These are phyloP conservation scores for Seriola dumerili DNA, from an alignment of 2,113 vertebrate genomes.

Conservation along the genomic window DNA sequence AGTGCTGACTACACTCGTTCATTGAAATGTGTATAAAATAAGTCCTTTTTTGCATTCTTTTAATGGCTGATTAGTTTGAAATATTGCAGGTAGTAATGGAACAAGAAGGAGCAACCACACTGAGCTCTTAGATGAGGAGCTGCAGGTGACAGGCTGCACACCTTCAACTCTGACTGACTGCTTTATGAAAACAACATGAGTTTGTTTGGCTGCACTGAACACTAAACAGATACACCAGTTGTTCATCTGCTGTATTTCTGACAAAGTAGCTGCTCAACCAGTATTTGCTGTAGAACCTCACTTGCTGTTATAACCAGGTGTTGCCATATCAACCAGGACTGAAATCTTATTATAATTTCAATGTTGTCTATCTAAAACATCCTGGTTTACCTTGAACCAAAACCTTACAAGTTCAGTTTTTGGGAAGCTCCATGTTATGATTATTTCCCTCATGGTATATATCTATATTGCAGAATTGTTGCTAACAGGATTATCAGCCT, in stretches of 20 bases:
- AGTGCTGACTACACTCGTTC: background rate
- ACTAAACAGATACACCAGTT: background rate
- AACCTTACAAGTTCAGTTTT: background rate
- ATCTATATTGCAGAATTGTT: slow-evolving; percentile 12
- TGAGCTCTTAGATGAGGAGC: background rate
- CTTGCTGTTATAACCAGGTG: background rate
- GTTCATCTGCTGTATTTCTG: background rate
- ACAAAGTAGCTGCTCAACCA: background rate
- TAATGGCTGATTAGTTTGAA: slow-evolving; percentile 1
- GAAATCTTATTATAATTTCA: background rate
- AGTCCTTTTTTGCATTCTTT: too few species aligned
- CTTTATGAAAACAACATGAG: background rate
- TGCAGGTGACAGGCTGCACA: background rate
- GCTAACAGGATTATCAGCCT: slow-evolving; percentile 33
- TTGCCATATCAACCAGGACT: background rate
- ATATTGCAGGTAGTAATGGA: background rate
- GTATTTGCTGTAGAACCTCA: background rate
- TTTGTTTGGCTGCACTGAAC: background rate
- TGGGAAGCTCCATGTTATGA: background rate
- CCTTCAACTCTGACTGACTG: too few species aligned
- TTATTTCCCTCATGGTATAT: background rate
- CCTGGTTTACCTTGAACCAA: background rate
- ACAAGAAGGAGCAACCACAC: background rate
- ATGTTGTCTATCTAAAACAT: background rate
- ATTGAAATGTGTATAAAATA: background rate